Conservation (phyloP, 2,797 vertebrate genomes). For the Poliocrania exsul region DNA sequence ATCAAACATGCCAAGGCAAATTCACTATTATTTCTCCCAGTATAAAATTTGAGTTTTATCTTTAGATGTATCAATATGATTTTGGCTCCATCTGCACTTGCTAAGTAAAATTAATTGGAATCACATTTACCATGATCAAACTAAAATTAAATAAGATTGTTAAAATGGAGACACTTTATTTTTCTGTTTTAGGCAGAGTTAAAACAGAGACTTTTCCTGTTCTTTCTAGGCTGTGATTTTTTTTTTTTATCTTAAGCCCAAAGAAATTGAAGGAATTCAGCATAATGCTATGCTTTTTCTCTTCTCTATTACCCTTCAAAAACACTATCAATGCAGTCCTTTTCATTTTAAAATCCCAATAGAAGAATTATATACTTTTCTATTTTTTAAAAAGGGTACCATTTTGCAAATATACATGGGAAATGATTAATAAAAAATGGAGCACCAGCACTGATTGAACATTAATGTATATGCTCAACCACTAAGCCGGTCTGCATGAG, state of each 20-base stretch:
- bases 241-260: not conserved
- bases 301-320: not conserved
- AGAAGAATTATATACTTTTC: not conserved
- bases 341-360: not conserved
- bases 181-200: not conserved
- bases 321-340: not conserved
- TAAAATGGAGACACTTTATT: not conserved
- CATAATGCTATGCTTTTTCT: not conserved
- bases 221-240: not conserved
- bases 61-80: not conserved
- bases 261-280: not conserved
- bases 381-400: not conserved
- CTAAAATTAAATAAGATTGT: not conserved
- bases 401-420: slow-evolving; percentile 1
- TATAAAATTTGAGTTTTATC: not conserved
- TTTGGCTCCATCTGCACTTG: not conserved
- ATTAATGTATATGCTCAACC: not conserved
- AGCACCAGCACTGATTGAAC: not conserved
- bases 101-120: slow-evolving; percentile 27
- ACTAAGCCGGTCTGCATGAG: not conserved
- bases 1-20: not conserved
- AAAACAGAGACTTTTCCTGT: not conserved
- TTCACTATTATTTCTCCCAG: slow-evolving; percentile 7
- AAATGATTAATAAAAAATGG: slow-evolving; percentile 16
- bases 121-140: not conserved